Base-by-base conservation (phyloP, 1,140 invertebrate species). In the Neodiprion lecontei region DNA sequence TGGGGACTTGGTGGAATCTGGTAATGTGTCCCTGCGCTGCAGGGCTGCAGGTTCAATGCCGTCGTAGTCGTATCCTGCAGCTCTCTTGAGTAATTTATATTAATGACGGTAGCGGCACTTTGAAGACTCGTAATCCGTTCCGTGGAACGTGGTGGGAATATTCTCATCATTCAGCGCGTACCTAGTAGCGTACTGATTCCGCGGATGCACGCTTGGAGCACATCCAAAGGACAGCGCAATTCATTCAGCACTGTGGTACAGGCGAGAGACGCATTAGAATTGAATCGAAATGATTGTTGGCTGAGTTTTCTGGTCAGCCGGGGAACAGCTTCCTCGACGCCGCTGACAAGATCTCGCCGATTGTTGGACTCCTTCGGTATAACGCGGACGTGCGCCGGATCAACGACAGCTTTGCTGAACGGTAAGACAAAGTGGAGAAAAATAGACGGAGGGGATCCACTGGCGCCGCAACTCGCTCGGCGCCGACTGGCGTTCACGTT, bases 1-100 rank as follows among this genome's bases (percentile, higher is more conserved):
- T 86, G 84, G 83, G 80, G 83, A 85, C 86, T 86, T 85, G 82
- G 75, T 78, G 79, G 81, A 83, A 86, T 83, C 82, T 79, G 80
- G 77, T 85, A 84, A 83, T 84, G 82, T 74, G 84, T 23, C 67
- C 14, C 67, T 73, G 72, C 61, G 65, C 61, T 61, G 53, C 21
- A 68, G 66, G 69, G 53, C 23, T 17, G 72, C 61, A 75, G 78
- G 71, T 73, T 75, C 74, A 72, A 75, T 69, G 70, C 68, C 68
- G 65, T 72, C 40, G 47, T 72, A 9, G 40, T 47, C 11, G 53
- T 61, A 40, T 40, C 28, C 28, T 40, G 28, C 28, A 40, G 28
- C 28, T 40, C 23, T 53, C 79, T 74, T 77, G 76, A 75, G 78
- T 78, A 84, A 83, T 82, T 83, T 83, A 82, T 83, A 80, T 83